Evolutionary conservation across 1,140 invertebrate species (phyloP), one percentile per base, ranked within the genome.

Genomic region (Pseudomyrmex gracilis): DNA sequence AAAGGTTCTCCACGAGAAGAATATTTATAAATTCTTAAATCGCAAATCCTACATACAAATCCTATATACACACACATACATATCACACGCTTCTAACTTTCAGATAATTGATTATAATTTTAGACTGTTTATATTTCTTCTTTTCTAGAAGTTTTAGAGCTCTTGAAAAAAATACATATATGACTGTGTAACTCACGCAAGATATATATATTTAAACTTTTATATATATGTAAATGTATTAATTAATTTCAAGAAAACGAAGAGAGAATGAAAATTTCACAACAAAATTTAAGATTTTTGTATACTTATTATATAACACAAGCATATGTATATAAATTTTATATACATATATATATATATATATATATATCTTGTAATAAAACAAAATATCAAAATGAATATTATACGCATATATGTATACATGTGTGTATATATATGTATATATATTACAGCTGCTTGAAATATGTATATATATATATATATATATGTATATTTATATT

Each of bases 81-180:
- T 5, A 34, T 34, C 34, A 34, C 34, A 34, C 5, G 34, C 34
- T 34, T 34, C 34, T 34, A 34, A 34, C 5, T 10, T 49, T 24
- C 22, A 60, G 53, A 80, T 13, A 15, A 60, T 17, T 80, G 47
- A 17, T 58, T 12, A n/a, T 12, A n/a, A 60, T 47, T 20, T 7
- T 17, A 45, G 4, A 66, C 13, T 7, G 43, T 55, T 43, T 17
- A 34, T 34, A 20, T 43, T 43, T 45, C 17, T 1, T 9, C 9
- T 67, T 9, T 51, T 63, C 9, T 74, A n/a, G 17, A 47, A 61
- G 22, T 73, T 61, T 12, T 20, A 49, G n/a, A 34, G 5, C 5
- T 34, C 34, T 34, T 74, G 73, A 34, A 76, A 76, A 76, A 76
- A 43, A 63, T 24, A 61, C 49, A 1, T 53, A 63, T n/a, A 61